Conservation (phyloP, 2,888 invertebrate species). For the Lithophane socia region DNA sequence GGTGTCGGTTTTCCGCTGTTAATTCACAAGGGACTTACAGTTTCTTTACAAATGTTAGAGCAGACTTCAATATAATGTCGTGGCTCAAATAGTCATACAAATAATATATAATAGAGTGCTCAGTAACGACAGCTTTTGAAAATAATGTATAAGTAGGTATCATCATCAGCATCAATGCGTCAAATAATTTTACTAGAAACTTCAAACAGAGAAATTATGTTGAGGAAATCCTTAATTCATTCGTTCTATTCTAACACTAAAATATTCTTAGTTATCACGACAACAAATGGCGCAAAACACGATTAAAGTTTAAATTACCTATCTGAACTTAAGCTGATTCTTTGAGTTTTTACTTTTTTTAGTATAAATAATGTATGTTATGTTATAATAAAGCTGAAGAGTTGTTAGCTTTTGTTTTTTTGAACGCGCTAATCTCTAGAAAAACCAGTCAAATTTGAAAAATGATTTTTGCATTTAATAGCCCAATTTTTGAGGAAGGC, state of each 20-base stretch:
- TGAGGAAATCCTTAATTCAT: not conserved
- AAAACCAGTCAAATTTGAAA: too few species aligned
- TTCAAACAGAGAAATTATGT: constrained; percentile 6
- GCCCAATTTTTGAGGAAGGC: too few species aligned
- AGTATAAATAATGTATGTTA: too few species aligned
- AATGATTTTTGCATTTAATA: too few species aligned
- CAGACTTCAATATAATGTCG: not conserved
- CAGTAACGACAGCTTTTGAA: not conserved
- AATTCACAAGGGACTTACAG: not conserved
- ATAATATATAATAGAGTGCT: not conserved
- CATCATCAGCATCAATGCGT: not conserved
- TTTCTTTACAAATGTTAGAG: too few species aligned
- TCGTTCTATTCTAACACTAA: not conserved
- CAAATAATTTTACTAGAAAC: not conserved
- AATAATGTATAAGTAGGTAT: not conserved
- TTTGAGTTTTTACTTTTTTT: not conserved
- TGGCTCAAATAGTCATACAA: not conserved
- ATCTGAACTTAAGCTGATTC: not conserved
- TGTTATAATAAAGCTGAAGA: too few species aligned
- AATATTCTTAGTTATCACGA: not conserved
- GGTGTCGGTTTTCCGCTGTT: not conserved
- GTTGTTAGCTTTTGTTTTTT: too few species aligned
- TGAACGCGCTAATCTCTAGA: too few species aligned
- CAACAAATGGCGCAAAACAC: not conserved
- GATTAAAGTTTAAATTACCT: not conserved